Evolutionary conservation across 2,113 vertebrate species (phyloP).

Genomic region (Notarius lentiginosus): DNA sequence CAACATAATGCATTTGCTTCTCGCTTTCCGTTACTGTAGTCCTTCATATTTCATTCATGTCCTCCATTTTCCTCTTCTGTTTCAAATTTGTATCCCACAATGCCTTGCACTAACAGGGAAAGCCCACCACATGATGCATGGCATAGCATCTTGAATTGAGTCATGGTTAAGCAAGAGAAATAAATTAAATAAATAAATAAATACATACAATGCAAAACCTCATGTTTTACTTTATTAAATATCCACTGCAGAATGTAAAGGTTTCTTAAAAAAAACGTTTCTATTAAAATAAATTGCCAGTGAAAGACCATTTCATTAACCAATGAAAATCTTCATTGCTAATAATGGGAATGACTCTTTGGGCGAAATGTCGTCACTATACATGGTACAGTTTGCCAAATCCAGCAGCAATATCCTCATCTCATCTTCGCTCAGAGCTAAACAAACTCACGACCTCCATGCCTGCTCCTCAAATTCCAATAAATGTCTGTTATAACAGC

Average conservation of each 20-base stretch:
- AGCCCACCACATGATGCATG: no score
- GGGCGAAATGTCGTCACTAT: background rate
- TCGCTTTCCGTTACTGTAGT: no score
- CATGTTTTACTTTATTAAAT: background rate
- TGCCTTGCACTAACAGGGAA: no score
- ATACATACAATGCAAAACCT: no score
- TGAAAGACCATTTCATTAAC: background rate
- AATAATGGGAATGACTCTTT: background rate
- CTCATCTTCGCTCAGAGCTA: background rate
- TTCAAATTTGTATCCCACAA: no score
- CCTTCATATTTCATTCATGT: no score
- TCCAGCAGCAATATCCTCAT: background rate
- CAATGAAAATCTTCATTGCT: background rate
- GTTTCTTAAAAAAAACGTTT: background rate
- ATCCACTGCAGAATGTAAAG: background rate
- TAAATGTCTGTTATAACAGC: constrained; percentile 26
- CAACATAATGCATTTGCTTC: no score
- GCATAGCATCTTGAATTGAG: no score
- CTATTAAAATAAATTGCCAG: background rate
- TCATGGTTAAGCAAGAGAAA: no score
- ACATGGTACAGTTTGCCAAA: background rate
- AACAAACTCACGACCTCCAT: background rate
- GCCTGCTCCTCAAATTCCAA: constrained; percentile 23
- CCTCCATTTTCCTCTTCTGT: no score
- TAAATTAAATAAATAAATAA: no score